A percentile compares a stretch with the other conserved stretches of the same genome.
These are phyloP conservation scores for Phyllotreta striolata DNA, from an alignment of 2,888 invertebrate genomes.

Conservation along the genomic window DNA sequence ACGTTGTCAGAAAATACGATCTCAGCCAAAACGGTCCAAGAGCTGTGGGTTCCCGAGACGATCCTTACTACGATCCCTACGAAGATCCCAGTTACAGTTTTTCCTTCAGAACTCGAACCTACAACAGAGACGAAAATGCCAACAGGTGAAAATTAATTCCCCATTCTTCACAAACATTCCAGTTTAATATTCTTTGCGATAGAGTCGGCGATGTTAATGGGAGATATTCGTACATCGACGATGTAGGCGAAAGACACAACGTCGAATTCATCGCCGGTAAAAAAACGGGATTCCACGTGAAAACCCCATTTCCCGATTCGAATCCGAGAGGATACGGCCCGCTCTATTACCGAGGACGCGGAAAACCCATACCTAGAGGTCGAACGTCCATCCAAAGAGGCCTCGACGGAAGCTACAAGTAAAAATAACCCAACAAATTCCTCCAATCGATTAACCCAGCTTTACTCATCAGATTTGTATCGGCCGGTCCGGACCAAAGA, in stretches of 20 bases:
- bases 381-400: constrained; percentile 76
- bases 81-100: constrained; percentile 81
- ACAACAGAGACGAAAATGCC: constrained; percentile 70
- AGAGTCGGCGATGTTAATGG: constrained; percentile 61
- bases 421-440: constrained; percentile 31
- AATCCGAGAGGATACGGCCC: constrained; percentile 70
- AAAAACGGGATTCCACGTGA: constrained; percentile 79
- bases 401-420: constrained; percentile 77
- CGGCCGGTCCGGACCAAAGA: constrained; percentile 79
- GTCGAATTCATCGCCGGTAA: constrained; percentile 80
- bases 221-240: constrained; percentile 76
- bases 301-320: constrained; percentile 73
- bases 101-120: constrained; percentile 72
- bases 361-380: constrained; percentile 72
- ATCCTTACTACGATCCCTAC: constrained; percentile 77
- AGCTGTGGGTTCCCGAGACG: constrained; percentile 72
- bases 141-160: constrained; percentile 48
- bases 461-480: constrained; percentile 67
- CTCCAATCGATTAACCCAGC: background rate
- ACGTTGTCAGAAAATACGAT: constrained; percentile 75
- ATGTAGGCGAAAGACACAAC: constrained; percentile 78
- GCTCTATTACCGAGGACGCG: constrained; percentile 71
- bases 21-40: constrained; percentile 70
- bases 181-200: constrained; percentile 1
- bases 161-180: background rate